Evolutionary conservation across 2,888 invertebrate species (phyloP).

Genomic region (Tryphoninae sp.): DNA sequence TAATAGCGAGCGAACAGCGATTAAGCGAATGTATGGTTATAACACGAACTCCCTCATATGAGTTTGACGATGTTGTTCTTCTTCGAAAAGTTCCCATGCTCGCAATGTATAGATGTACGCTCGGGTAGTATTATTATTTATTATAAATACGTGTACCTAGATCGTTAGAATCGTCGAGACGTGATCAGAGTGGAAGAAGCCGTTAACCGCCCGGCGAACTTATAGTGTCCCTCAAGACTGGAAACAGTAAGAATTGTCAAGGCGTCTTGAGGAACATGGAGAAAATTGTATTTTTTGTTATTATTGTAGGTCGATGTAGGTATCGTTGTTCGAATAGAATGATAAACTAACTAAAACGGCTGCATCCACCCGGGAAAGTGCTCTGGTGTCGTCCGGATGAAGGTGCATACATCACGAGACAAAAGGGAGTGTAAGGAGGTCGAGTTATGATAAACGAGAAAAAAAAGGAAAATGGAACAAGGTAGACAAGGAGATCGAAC

Average conservation of each 20-base stretch:
- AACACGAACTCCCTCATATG: background rate
- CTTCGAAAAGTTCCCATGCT: conserved; percentile 28
- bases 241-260: no score
- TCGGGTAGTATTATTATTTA: conserved; percentile 27
- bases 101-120: conserved; percentile 1
- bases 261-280: no score
- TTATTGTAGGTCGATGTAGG: no score
- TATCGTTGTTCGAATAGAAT: no score
- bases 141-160: conserved; percentile 20
- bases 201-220: background rate
- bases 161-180: conserved; percentile 16
- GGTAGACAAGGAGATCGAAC: background rate
- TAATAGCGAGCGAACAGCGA: conserved; percentile 29
- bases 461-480: background rate
- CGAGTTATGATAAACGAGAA: background rate
- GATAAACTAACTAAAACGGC: no score
- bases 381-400: background rate
- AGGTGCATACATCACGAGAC: background rate
- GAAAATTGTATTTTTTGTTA: no score
- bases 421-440: background rate
- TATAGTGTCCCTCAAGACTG: no score
- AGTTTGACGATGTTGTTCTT: conserved; percentile 5
- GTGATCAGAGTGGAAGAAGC: conserved; percentile 38
- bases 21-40: conserved; percentile 23
- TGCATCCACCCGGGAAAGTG: background rate